Percentiles rank a stretch among this genome's conserved stretches.
phyloP scores from a whole-genome alignment of 2,888 invertebrate species.

The Lasioglossum lativentre region DNA sequence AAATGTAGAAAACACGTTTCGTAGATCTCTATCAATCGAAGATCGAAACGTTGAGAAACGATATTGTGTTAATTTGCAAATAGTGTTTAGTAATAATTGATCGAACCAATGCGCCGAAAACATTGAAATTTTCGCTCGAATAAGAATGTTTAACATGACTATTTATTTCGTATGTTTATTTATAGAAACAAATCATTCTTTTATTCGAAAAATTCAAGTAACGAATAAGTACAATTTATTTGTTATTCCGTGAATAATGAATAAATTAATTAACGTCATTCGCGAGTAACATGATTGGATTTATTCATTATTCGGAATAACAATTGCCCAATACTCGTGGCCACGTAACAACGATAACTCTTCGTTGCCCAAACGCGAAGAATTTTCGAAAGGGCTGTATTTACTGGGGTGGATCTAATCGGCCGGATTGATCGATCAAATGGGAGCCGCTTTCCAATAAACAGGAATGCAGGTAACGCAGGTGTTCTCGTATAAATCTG shows the following conservation, averaged over 20 bases:
- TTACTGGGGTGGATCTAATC: neutral
- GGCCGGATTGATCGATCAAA: neutral
- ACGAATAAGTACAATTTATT: neutral
- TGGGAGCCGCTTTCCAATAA: neutral
- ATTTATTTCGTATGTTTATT: neutral
- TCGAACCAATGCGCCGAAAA: too few species aligned
- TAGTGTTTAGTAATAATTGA: too few species aligned
- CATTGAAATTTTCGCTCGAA: too few species aligned
- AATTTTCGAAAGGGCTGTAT: conserved; percentile 1
- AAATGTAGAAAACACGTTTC: too few species aligned
- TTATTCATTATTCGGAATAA: neutral
- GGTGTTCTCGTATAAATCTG: neutral
- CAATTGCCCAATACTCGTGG: too few species aligned
- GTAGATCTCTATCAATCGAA: too few species aligned
- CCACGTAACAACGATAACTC: conserved; percentile 2
- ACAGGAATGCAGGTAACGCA: neutral
- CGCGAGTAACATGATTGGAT: neutral
- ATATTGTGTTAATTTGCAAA: too few species aligned
- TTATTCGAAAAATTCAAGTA: neutral
- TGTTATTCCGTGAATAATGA: neutral
- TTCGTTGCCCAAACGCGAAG: neutral
- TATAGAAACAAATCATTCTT: neutral
- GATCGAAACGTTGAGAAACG: too few species aligned
- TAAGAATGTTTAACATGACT: too few species aligned
- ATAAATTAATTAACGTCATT: neutral